Base-by-base conservation (phyloP, 64 coral and sea anemone species). In the Montipora capricornis region DNA sequence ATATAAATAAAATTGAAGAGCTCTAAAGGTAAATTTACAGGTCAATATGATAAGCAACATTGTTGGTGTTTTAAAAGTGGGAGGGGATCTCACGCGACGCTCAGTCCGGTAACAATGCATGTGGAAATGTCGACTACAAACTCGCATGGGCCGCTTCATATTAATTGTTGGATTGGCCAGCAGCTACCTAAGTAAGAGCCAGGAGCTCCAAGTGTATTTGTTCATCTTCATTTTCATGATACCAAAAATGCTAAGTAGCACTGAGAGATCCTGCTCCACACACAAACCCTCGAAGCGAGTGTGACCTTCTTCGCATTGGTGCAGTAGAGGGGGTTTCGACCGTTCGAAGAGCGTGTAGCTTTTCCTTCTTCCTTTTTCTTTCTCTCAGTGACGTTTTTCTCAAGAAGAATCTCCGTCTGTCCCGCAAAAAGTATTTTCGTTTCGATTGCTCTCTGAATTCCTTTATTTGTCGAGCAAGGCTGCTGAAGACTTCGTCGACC, bases 331-430 rank as follows among this genome's bases (percentile, higher is more conserved):
- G 37, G 1, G 74, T 73, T 26, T 97, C 96, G 29, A 20, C 69
- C 46, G 78, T 29, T 49, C 91, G 95, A 2, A 94, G 82, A 0
- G 93, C 89, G 15, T 97, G 89, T 12, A 95, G 79, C 22, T 86
- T 97, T 53, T 92, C 96, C 20, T 64, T 3, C 61, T 97, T 97
- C 58, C 93, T 95, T 22, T 97, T 95, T 20, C 89, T 83, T 57
- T 95, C 93, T 12, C 88, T 88, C 13, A 97, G 75, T 9, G 96
- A 92, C 45, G 92, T 68, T 48, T 84, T 84, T 84, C 96, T 64
- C 26, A 95, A 47, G 0, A 93, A 97, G 86, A 92, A 97, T 3
- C 96, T 78, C 24, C 76, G 87, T 68, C 89, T 83, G 70, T 95
- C 92, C 19, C 93, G 81, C 4, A 80, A 70, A 48, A 97, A 97